These are phyloP conservation scores for Epizoanthus stellaris DNA, from an alignment of 92 coral and sea anemone species.

Conservation along the genomic window DNA sequence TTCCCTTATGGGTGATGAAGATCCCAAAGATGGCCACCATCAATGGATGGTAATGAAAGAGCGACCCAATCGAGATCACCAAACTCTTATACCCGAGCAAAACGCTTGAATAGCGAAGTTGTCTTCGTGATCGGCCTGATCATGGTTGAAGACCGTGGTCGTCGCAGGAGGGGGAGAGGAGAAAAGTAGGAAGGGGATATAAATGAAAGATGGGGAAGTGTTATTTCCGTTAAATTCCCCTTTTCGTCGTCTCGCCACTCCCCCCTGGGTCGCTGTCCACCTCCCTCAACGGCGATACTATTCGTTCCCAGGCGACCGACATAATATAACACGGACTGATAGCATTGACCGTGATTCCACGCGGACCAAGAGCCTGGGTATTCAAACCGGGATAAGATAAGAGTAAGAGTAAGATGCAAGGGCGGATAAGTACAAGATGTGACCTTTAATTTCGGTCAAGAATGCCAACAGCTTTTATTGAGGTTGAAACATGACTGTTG, in stretches of 20 bases:
- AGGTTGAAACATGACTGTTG: too few relatives aligned
- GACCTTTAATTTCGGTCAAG: too few relatives aligned
- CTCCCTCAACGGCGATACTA: slow-evolving; percentile 71
- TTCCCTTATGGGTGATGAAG: too few relatives aligned
- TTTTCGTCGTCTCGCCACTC: too few relatives aligned
- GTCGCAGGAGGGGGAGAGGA: too few relatives aligned
- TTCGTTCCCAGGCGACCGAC: slow-evolving; percentile 81
- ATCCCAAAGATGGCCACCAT: slow-evolving; percentile 65
- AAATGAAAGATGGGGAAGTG: too few relatives aligned
- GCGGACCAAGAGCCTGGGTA: slow-evolving; percentile 81
- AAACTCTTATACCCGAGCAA: slow-evolving; percentile 80
- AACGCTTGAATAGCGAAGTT: slow-evolving; percentile 80
- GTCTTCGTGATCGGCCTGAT: slow-evolving; percentile 52
- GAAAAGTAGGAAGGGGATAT: too few relatives aligned
- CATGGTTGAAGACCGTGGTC: too few relatives aligned
- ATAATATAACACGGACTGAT: slow-evolving; percentile 79
- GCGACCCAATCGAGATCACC: slow-evolving; percentile 64
- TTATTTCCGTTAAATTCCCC: too few relatives aligned
- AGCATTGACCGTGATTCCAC: slow-evolving; percentile 80
- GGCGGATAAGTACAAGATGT: too few relatives aligned
- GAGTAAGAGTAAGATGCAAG: too few relatives aligned
- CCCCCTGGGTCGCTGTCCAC: slow-evolving; percentile 47
- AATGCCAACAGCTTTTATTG: too few relatives aligned
- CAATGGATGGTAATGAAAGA: slow-evolving; percentile 81
- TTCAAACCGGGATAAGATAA: slow-evolving; percentile 65